Evolutionary conservation across 2,888 invertebrate species (phyloP).

Genomic region (Abrostola tripartita): DNA sequence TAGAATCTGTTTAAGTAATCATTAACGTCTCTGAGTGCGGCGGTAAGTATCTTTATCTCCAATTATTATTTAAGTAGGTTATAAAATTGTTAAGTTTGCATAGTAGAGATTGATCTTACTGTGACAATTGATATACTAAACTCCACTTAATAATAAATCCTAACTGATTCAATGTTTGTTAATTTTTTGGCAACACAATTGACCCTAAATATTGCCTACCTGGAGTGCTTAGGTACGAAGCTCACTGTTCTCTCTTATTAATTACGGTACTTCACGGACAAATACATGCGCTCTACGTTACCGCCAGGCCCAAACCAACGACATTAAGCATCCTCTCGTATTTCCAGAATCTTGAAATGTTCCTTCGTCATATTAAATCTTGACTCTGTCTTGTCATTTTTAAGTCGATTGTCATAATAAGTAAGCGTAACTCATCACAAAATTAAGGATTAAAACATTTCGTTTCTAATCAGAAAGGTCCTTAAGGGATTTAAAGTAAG

Average conservation of each 20-base stretch:
- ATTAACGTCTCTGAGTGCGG: too few relatives aligned
- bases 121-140: too few relatives aligned
- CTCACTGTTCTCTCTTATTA: slow-evolving; percentile 20
- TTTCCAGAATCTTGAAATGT: slow-evolving; percentile 9
- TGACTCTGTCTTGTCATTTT: background rate
- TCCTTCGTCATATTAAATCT: slow-evolving; percentile 3
- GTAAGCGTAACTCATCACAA: slow-evolving; percentile 30
- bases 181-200: background rate
- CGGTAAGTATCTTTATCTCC: too few relatives aligned
- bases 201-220: slow-evolving; percentile 18
- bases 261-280: slow-evolving; percentile 30
- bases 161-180: background rate
- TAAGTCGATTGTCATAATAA: slow-evolving; percentile 20
- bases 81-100: too few relatives aligned
- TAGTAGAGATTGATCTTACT: too few relatives aligned
- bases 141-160: too few relatives aligned
- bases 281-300: slow-evolving; percentile 33
- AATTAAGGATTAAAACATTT: slow-evolving; percentile 37
- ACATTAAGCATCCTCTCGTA: slow-evolving; percentile 25
- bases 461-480: slow-evolving; percentile 35
- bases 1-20: too few relatives aligned
- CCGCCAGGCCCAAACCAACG: slow-evolving; percentile 20
- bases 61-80: too few relatives aligned
- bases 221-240: slow-evolving; percentile 17
- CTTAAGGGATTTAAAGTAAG: slow-evolving; percentile 31